Conservation (phyloP, 2,113 vertebrate genomes). For the Sphyrna mokarran region DNA sequence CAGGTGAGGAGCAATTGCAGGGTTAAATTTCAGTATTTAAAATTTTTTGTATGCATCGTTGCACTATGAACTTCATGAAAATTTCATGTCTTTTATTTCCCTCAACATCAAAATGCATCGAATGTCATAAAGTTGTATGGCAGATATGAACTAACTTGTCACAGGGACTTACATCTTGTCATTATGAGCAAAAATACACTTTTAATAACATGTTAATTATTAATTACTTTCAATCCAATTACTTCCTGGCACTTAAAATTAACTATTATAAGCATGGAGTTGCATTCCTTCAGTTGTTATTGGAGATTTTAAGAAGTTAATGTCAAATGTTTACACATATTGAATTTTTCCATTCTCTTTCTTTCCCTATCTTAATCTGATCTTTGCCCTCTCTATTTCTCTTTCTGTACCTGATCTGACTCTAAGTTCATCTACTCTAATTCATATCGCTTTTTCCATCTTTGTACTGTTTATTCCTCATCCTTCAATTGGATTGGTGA, state of each 20-base stretch:
- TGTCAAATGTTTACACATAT: neutral
- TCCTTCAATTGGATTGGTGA: neutral
- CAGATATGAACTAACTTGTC: neutral
- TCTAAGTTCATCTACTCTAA: neutral
- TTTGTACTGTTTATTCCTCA: neutral
- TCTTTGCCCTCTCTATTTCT: neutral
- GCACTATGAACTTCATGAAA: neutral
- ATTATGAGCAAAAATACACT: neutral
- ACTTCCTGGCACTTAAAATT: neutral
- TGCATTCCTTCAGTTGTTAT: neutral
- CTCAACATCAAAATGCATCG: neutral
- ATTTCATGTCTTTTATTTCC: neutral
- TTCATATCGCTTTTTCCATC: too few relatives aligned
- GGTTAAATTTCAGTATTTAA: neutral
- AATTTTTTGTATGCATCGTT: neutral
- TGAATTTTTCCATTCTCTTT: neutral
- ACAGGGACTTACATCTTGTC: neutral
- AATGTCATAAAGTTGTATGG: neutral
- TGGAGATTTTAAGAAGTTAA: neutral
- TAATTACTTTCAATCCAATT: neutral
- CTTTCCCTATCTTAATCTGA: neutral
- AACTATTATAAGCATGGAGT: neutral
- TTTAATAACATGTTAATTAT: neutral
- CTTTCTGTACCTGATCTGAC: neutral
- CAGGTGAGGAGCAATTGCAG: neutral